Evolutionary conservation across 2,113 vertebrate species (phyloP).

Genomic region (Amia ocellicauda): DNA sequence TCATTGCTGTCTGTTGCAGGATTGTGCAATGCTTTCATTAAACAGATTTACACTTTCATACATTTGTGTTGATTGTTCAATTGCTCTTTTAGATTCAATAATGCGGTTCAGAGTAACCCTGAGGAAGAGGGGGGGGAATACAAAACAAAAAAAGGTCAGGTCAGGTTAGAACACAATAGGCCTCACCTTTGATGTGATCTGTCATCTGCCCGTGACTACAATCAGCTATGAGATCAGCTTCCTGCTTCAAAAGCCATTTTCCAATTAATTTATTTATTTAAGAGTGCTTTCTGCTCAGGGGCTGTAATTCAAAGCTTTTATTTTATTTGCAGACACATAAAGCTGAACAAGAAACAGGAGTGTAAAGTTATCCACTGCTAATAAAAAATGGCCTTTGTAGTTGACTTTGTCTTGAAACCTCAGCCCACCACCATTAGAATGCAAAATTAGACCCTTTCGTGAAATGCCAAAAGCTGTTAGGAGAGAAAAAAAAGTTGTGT

Average conservation of each 20-base stretch:
- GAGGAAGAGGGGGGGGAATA: too few species aligned
- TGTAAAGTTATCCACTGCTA: constrained; percentile 37
- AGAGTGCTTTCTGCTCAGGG: constrained; percentile 22
- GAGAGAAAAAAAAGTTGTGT: constrained; percentile 23
- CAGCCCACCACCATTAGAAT: constrained; percentile 51
- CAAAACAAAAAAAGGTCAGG: neutral
- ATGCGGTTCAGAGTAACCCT: too few species aligned
- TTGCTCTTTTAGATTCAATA: too few species aligned
- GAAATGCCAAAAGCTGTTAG: constrained; percentile 57
- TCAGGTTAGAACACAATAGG: too few species aligned
- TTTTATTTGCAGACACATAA: constrained; percentile 21
- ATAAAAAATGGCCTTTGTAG: constrained; percentile 48
- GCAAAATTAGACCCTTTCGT: constrained; percentile 52
- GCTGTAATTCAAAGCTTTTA: constrained; percentile 14
- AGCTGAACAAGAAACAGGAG: constrained; percentile 29
- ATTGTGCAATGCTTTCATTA: too few species aligned
- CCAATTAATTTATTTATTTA: constrained; percentile 18
- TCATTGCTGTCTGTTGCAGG: too few species aligned
- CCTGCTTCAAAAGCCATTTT: constrained; percentile 25
- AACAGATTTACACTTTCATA: too few species aligned
- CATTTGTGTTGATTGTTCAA: too few species aligned
- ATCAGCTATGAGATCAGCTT: constrained; percentile 29
- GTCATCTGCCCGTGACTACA: neutral
- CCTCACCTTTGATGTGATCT: neutral
- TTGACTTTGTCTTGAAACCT: constrained; percentile 45